Evolutionary conservation across 2,888 invertebrate species (phyloP), one percentile per base, ranked within the genome.

Genomic region (Griposia aprilina): DNA sequence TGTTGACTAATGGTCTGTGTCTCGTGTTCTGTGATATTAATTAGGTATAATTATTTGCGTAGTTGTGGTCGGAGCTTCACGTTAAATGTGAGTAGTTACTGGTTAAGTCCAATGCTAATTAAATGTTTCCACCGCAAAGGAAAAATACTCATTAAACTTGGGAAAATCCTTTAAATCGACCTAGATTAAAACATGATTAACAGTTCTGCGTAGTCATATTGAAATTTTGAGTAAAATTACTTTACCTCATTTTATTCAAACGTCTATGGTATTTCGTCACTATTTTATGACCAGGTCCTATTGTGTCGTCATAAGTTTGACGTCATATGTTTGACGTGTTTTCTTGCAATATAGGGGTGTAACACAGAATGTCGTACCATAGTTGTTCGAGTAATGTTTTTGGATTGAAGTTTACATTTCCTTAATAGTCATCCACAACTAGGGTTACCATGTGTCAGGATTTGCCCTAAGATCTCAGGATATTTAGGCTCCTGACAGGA

Each of bases 31-130:
- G 67, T 80, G 62, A 78, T 87, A 77, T 70, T 80, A 73, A 70
- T 85, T 76, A 81, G 48, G 41, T 57, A 41, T 48, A 65, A 73
- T 62, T 72, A 73, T 60, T 70, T 55, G n/a, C 70, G 41, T 75
- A 52, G n/a, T 57, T 60, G 74, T 81, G 73, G 67, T 75, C 70
- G 75, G 80, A 71, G 71, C 74, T 57, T 74, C 60, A 13, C 62
- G 67, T 74, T 67, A 4, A 75, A 80, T 66, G 81, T 88, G 75
- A 87, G 88, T 86, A 84, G 57, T 63, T 66, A 72, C 65, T 26
- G 69, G 57, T 73, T 85, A 65, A 75, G 66, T 67, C 23, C 26
- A 74, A 74, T 72, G 4, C 65, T 78, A 62, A 69, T 57, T 73
- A 74, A 76, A 68, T 55, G 11, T 67, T 80, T 74, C 67, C 63